Percentiles rank a stretch among this genome's conserved stretches.
These are phyloP conservation scores for Ifrita kowaldi DNA, from an alignment of 2,113 vertebrate species.

Conservation along the genomic window DNA sequence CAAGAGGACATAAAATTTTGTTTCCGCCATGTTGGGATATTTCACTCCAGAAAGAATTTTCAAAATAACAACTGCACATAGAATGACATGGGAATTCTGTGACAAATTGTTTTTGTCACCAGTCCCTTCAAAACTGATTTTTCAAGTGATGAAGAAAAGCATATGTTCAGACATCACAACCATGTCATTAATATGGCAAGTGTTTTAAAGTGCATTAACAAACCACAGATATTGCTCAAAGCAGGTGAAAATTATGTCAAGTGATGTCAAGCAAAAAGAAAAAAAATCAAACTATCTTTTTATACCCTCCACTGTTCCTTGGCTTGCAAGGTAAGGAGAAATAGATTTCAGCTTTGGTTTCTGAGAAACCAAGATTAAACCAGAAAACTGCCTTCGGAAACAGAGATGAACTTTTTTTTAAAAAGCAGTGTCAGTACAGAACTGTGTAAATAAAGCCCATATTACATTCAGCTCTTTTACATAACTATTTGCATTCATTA, in stretches of 20 bases:
- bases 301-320: not conserved
- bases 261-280: not conserved
- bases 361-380: conserved; percentile 19
- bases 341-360: not conserved
- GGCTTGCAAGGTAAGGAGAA: not conserved
- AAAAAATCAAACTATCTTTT: not conserved
- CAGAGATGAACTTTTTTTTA: not conserved
- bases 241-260: not conserved
- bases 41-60: not conserved
- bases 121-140: not conserved
- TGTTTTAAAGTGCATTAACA: not conserved
- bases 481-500: not conserved
- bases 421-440: not conserved
- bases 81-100: not conserved
- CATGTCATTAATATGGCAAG: not conserved
- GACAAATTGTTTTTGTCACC: not conserved
- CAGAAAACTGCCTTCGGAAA: not conserved
- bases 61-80: not conserved
- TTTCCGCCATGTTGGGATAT: not conserved
- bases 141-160: not conserved
- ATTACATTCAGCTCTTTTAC: not conserved
- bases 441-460: not conserved
- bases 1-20: not conserved
- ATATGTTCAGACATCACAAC: not conserved
- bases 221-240: not conserved